Base-by-base conservation (phyloP, 2,888 invertebrate species). In the Poecilobothrus nobilitatus region DNA sequence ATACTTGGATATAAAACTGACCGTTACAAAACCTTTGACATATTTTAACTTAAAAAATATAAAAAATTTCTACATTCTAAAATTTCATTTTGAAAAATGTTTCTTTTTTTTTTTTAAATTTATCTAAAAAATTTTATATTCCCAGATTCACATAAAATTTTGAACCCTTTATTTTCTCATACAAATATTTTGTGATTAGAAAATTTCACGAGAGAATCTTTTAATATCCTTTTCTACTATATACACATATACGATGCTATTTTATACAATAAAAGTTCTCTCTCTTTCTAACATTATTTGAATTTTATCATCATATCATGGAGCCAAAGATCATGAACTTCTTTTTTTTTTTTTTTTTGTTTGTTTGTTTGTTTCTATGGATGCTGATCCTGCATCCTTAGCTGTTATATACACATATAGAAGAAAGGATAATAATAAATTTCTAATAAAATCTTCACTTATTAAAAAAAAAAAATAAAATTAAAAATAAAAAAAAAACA, bases 1-100 rank as follows among this genome's bases (percentile, higher is more conserved):
- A 5, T 8, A 7, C 7, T 37, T 8, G 2, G 53, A 3, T 4
- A 9, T 18, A 12, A 53, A 53, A 53, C 18, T 53, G 53, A 53
- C 53, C 53, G 53, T 53, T 53, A 53, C 53, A 18, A 53, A 53
- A 53, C 53, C 53, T 53, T 53, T 53, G 53, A 53, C 53, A 53
- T 53, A 34, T 53, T 53, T 53, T 53, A 18, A 1, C 18, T 53
- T 18, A 53, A 18, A 53, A 53, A 53, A 53, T 5, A 5, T 5
- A 41, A 41, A 41, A 41, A 6, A 41, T 41, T 8, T 41, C 7
- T 1, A 53, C 5, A 37, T 27, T 53, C 53, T 53, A 53, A 53
- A 53, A 53, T 53, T 53, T 53, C 53, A 53, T 53, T 15, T 53
- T 53, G 6, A 18, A 53, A 53, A 53, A 18, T 18, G 18, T 53